phyloP scores from a whole-genome alignment of 2,113 vertebrate species.

The Varanus komodoensis region DNA sequence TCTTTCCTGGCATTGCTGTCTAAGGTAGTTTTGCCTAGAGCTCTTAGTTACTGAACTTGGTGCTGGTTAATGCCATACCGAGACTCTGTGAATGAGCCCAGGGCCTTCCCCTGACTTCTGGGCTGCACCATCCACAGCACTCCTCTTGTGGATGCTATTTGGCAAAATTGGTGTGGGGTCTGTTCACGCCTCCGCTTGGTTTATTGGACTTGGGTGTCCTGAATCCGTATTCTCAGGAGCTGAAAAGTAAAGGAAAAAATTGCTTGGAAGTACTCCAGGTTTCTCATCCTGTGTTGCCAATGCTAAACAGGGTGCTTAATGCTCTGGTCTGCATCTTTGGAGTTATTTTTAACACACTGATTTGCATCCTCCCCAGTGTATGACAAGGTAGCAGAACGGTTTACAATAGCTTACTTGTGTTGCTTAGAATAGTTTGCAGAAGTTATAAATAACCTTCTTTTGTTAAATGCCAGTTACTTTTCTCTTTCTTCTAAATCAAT shows the following conservation, averaged over 20 bases:
- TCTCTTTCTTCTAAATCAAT: neutral
- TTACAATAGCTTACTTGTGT: neutral
- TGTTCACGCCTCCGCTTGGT: neutral
- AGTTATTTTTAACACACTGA: conserved; percentile 6
- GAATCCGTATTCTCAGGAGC: neutral
- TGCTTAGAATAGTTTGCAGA: neutral
- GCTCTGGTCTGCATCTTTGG: neutral
- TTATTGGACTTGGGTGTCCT: neutral
- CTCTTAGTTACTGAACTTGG: neutral
- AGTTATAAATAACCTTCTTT: neutral
- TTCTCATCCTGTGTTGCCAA: conserved; percentile 4
- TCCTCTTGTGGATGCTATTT: neutral
- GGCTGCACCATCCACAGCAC: neutral
- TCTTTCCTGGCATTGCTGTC: neutral
- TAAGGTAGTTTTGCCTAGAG: neutral
- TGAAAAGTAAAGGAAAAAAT: neutral
- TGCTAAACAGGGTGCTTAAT: neutral
- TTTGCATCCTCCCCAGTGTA: neutral
- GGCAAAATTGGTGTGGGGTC: neutral
- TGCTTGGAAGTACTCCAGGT: neutral
- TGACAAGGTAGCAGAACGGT: neutral
- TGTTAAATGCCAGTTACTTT: neutral
- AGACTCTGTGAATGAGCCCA: neutral
- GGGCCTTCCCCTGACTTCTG: neutral
- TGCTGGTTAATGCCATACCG: neutral